Evolutionary conservation across 2,113 vertebrate species (phyloP), one percentile per base, ranked within the genome.

Genomic region (Mesitornis unicolor): DNA sequence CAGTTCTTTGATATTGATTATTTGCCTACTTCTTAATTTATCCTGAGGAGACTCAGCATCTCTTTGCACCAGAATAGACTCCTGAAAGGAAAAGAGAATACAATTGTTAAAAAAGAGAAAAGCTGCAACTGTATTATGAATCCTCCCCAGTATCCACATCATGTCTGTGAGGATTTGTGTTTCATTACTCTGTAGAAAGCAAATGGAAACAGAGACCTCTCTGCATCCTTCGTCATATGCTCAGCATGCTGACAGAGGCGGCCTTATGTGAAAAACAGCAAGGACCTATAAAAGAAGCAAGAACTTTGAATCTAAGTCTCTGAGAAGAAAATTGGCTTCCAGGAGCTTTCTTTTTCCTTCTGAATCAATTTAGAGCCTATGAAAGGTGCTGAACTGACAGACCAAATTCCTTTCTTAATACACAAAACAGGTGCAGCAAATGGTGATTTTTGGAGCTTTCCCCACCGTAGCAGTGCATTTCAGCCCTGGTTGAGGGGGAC

Each of bases 191-290:
- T 74, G 14, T 7, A 88, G 76, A 93, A 90, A 85, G 60, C 43
- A 93, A 94, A 90, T 77, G 79, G 92, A 80, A 96, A 93, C 38
- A 83, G 74, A 73, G 47, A 42, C 26, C 43, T 61, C 48, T 88
- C 53, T 93, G 48, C 78, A 51, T 59, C 42, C 25, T 87, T 84
- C 64, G 68, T 48, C 36, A 35, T 78, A 45, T 11, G 19, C 40
- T 87, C 26, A 87, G n/a, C 43, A 70, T 42, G 28, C 40, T 95
- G 80, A 48, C 4, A 16, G 54, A 40, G 65, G 86, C 84, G 40
- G 50, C 48, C 77, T 84, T 84, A 92, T 71, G 48, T 56, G n/a
- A 84, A 93, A 94, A 96, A 35, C 88, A 97, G 56, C 40, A 75
- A 90, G 36, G 33, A 61, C 16, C 61, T 76, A 84, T 89, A 92